These are phyloP conservation scores for Wasmannia auropunctata DNA, from an alignment of 1,140 invertebrate species.

Conservation along the genomic window DNA sequence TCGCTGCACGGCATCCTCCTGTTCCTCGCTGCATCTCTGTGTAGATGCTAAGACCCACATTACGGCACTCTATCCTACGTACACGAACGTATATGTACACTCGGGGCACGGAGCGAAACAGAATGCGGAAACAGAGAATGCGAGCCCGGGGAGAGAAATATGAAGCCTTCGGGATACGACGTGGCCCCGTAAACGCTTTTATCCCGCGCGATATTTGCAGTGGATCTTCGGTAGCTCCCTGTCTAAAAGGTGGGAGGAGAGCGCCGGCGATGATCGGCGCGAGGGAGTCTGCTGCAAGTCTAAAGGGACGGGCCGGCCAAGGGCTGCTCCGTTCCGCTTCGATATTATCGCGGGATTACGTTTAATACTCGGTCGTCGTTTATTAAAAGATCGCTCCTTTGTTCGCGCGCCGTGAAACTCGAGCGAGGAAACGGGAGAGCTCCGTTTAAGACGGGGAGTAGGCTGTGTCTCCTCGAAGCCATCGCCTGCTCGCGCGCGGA, in stretches of 20 bases:
- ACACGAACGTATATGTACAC: not conserved
- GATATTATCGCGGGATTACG: constrained; percentile 50
- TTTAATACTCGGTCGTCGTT: constrained; percentile 46
- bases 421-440: constrained; percentile 5
- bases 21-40: not conserved
- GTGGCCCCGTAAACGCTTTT: constrained; percentile 52
- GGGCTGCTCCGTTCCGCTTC: not conserved
- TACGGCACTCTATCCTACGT: not conserved
- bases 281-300: not conserved
- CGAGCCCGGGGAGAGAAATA: constrained; percentile 28
- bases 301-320: not conserved
- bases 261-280: not conserved
- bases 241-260: not conserved
- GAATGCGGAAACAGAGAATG: constrained; percentile 2
- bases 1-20: not conserved
- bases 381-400: constrained; percentile 54
- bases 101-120: not conserved
- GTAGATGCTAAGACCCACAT: not conserved
- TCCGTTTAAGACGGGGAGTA: not conserved
- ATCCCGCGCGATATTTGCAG: constrained; percentile 49
- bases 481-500: not conserved
- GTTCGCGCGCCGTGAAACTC: constrained; percentile 41
- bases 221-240: not conserved
- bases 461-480: not conserved
- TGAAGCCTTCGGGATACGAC: constrained; percentile 36